Evolutionary conservation across 2,797 vertebrate species (phyloP).

Genomic region (Falco berigora): DNA sequence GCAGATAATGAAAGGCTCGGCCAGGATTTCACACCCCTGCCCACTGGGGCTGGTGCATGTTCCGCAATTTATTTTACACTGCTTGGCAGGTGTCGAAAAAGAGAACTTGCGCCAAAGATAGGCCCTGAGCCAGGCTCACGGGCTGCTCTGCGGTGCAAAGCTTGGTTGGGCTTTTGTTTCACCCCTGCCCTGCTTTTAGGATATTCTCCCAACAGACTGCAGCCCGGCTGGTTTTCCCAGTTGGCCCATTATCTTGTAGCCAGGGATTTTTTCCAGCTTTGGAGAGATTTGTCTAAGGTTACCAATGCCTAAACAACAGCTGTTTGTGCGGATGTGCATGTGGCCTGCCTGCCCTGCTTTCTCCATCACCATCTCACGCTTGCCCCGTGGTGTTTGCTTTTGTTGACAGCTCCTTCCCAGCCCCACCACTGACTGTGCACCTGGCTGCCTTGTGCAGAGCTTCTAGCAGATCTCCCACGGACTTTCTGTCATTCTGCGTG

Average conservation of each 20-base stretch:
- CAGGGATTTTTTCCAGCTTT: background rate
- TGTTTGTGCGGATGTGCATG: background rate
- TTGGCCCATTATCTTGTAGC: background rate
- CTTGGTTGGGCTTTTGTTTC: background rate
- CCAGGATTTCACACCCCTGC: background rate
- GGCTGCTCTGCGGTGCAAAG: background rate
- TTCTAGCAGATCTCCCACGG: background rate
- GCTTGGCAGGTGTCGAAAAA: background rate
- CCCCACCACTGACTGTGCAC: background rate
- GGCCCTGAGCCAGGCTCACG: rapidly evolving
- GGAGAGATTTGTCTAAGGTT: background rate
- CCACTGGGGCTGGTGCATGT: background rate
- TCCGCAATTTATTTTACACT: background rate
- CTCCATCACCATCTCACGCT: background rate
- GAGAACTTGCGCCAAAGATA: background rate
- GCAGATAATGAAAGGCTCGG: background rate
- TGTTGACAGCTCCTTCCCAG: background rate
- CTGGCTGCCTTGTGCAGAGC: background rate
- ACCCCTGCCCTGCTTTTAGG: background rate
- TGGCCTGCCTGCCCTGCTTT: background rate
- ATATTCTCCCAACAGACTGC: background rate
- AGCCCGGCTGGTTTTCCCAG: background rate
- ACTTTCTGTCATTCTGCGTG: background rate
- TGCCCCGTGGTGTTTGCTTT: background rate
- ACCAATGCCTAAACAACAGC: background rate